Evolutionary conservation across 1,140 invertebrate genomes (phyloP).

Genomic region (Thrips palmi): DNA sequence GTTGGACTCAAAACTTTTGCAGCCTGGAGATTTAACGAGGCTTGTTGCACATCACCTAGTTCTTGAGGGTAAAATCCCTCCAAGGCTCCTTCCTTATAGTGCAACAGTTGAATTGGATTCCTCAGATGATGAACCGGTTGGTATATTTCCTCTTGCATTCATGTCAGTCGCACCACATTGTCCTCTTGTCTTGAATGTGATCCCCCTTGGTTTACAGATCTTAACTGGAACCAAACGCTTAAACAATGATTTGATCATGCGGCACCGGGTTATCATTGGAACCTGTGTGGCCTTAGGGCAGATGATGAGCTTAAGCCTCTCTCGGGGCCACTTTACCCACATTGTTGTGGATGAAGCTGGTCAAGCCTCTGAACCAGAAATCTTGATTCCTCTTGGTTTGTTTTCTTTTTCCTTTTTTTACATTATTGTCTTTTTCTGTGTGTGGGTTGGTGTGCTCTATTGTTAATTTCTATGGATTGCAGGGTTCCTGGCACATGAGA

Average conservation of each 20-base stretch:
- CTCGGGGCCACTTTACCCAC: constrained; percentile 64
- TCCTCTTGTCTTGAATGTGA: no score
- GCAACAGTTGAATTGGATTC: constrained; percentile 21
- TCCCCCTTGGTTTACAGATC: no score
- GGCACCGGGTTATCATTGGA: constrained; percentile 61
- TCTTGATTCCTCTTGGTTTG: constrained; percentile 49
- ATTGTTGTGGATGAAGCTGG: constrained; percentile 81
- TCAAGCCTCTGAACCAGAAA: constrained; percentile 77
- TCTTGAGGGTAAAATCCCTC: constrained; percentile 34
- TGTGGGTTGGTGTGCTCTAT: constrained; percentile 2
- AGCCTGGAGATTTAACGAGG: constrained; percentile 45
- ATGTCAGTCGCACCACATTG: background rate
- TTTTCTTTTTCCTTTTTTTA: background rate
- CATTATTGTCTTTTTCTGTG: background rate
- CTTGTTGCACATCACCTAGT: constrained; percentile 43
- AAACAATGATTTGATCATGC: no score
- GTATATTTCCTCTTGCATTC: background rate
- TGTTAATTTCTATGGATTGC: constrained; percentile 5
- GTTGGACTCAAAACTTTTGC: constrained; percentile 31
- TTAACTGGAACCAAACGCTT: no score
- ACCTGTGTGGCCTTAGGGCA: constrained; percentile 57
- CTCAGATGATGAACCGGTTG: background rate
- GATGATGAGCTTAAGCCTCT: constrained; percentile 44
- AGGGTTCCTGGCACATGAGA: constrained; percentile 22
- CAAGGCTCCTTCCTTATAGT: constrained; percentile 46